Evolutionary conservation across 1,140 invertebrate species (phyloP).

Genomic region (Agrypnia vestita): DNA sequence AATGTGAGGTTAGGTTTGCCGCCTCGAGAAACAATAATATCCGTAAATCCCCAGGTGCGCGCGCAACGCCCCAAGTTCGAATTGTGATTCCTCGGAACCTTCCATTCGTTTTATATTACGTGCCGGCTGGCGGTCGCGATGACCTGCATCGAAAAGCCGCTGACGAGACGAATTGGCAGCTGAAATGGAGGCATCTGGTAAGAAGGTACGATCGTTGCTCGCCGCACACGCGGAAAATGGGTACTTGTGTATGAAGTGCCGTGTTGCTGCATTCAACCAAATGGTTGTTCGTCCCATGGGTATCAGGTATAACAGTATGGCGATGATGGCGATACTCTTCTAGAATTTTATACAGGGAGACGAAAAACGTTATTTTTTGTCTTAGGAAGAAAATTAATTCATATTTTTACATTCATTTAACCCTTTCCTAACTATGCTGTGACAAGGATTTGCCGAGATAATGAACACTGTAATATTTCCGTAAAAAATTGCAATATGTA

Average conservation of each 20-base stretch:
- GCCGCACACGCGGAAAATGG: not conserved
- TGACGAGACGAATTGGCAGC: not conserved
- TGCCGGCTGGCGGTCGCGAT: not conserved
- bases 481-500: no score
- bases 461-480: no score
- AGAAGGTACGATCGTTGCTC: not conserved
- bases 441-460: no score
- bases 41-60: slow-evolving; percentile 6
- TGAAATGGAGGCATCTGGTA: not conserved
- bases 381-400: not conserved
- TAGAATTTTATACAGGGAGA: not conserved
- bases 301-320: slow-evolving; percentile 23
- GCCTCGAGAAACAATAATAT: not conserved
- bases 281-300: not conserved
- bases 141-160: slow-evolving; percentile 9
- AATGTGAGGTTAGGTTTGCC: slow-evolving; percentile 31
- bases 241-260: not conserved
- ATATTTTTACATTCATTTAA: no score
- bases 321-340: slow-evolving; percentile 1
- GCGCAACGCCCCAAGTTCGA: slow-evolving; percentile 29
- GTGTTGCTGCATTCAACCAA: not conserved
- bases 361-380: not conserved
- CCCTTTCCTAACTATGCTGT: no score
- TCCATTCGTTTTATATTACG: slow-evolving; percentile 41
- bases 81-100: slow-evolving; percentile 15